Base-by-base conservation (phyloP, 2,888 invertebrate genomes). In the Tipula confusa region DNA sequence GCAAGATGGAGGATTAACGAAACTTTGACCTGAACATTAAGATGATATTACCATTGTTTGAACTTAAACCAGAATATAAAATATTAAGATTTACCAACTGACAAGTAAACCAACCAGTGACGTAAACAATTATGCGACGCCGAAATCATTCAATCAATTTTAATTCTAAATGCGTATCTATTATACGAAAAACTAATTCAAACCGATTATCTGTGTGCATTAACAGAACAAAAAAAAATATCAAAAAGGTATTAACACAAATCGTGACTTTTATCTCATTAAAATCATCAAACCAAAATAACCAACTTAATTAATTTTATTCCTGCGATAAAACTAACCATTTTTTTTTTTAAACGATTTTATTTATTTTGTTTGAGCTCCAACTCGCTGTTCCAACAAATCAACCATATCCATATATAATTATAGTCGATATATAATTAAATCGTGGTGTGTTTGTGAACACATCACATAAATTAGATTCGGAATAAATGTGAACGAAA, bases 211-310 rank as follows among this genome's bases (percentile, higher is more conserved):
- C 64, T 64, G 24, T 64, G 24, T 64, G 24, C 5, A 64, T 64
- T 24, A 64, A 64, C 15, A 64, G 9, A 64, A 24, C 18, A 64
- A 18, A 18, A 64, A n/a, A 24, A 18, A 64, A 64, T n/a, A 64
- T 64, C 24, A 64, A 18, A 64, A 64, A 64, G 64, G 64, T 11
- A 24, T 24, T 64, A 64, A 64, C 64, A 64, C 64, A 64, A 64
- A 64, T 64, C 64, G 64, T 64, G 64, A 64, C 64, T 64, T 64
- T 64, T 64, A 64, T 64, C 64, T 64, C 64, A 64, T 64, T 64
- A 64, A 64, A 64, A 64, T 64, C 64, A 64, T 64, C 64, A 64
- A 64, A 64, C 64, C 64, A 64, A 64, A 64, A 64, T 64, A 64
- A 64, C 64, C 64, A 64, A 64, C 64, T 64, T 64, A 64, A 64